Evolutionary conservation across 2,797 vertebrate species (phyloP).

Genomic region (Scarus forsteni): DNA sequence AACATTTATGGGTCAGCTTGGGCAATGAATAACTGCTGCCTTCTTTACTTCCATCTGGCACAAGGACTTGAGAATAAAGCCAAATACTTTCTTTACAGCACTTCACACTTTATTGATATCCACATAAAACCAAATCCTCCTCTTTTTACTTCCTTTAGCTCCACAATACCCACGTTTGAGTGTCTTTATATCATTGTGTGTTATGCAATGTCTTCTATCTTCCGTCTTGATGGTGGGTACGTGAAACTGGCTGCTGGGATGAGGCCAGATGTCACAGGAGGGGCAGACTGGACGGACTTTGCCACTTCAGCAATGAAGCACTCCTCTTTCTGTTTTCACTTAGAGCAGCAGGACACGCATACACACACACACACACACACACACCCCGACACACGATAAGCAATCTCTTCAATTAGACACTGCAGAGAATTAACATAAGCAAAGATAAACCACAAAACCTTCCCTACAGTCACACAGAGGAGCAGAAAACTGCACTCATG

Average conservation of each 20-base stretch:
- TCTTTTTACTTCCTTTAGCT: not conserved
- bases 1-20: slow-evolving; percentile 58
- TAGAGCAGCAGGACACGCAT: slow-evolving; percentile 40
- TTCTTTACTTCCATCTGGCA: slow-evolving; percentile 12
- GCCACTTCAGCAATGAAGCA: slow-evolving; percentile 68
- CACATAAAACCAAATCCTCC: not conserved
- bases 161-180: slow-evolving; percentile 1
- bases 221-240: slow-evolving; percentile 56
- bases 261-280: slow-evolving; percentile 54
- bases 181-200: not conserved
- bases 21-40: slow-evolving; percentile 40
- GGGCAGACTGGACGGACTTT: slow-evolving; percentile 67
- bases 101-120: not conserved
- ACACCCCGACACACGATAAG: slow-evolving; percentile 12
- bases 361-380: slow-evolving; percentile 6
- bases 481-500: not conserved
- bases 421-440: slow-evolving; percentile 51
- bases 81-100: slow-evolving; percentile 6
- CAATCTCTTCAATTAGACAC: slow-evolving; percentile 59
- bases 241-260: slow-evolving; percentile 50
- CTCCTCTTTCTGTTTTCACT: slow-evolving; percentile 39
- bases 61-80: not conserved
- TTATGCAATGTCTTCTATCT: slow-evolving; percentile 41
- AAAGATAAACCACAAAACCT: slow-evolving; percentile 21
- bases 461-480: not conserved